Evolutionary conservation across 2,113 vertebrate genomes (phyloP).

Genomic region (Cyprinodon brontotheroides): DNA sequence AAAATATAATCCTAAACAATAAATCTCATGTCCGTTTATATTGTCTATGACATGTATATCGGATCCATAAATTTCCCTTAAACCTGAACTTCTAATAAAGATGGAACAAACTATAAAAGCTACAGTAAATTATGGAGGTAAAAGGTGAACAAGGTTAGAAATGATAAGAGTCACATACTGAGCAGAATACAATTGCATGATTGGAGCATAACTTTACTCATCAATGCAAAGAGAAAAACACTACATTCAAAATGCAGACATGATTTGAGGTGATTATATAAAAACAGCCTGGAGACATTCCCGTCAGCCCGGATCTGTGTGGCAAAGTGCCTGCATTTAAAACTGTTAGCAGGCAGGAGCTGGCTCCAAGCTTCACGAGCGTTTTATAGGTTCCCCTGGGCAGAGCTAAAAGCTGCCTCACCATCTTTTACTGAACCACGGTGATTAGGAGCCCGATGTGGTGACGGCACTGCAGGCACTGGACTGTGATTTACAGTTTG

Average conservation of each 20-base stretch:
- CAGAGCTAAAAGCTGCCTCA: constrained; percentile 43
- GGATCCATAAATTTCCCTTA: background rate
- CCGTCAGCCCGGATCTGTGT: constrained; percentile 5
- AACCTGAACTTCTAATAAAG: constrained; percentile 2
- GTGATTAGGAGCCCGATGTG: constrained; percentile 56
- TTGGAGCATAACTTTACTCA: background rate
- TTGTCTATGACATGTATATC: background rate
- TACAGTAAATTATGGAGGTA: constrained; percentile 8
- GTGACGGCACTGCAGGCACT: constrained; percentile 47
- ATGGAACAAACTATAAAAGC: background rate
- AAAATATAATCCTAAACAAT: background rate
- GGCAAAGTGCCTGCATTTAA: constrained; percentile 15
- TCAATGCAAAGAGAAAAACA: background rate
- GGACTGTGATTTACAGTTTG: constrained; percentile 48
- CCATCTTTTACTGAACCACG: constrained; percentile 64
- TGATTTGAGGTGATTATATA: background rate
- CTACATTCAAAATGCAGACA: background rate
- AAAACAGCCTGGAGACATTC: constrained; percentile 2
- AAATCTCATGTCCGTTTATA: constrained; percentile 2
- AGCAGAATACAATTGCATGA: constrained; percentile 1
- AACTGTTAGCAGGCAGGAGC: constrained; percentile 30
- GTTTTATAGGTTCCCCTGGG: constrained; percentile 69
- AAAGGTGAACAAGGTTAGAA: constrained; percentile 12
- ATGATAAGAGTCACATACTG: background rate
- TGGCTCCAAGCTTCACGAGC: constrained; percentile 47